Percentiles rank a stretch among this genome's conserved stretches.
phyloP scores from a whole-genome alignment of 2,113 vertebrate genomes.

The Pomatostomus ruficeps region DNA sequence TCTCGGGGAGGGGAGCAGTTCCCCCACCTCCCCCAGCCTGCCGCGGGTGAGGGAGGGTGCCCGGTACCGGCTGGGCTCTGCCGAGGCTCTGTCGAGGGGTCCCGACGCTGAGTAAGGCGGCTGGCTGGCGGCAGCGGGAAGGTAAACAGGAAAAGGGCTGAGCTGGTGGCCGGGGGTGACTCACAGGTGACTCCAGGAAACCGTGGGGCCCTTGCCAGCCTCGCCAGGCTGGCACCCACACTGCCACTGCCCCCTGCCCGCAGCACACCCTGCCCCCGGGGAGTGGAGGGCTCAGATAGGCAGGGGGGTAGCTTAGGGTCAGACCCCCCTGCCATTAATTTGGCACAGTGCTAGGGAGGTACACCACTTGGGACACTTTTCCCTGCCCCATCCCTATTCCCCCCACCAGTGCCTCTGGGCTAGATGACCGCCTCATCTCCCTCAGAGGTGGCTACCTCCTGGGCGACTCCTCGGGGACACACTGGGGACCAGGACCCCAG shows the following conservation, averaged over 20 bases:
- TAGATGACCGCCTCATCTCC: neutral
- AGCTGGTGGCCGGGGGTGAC: constrained; percentile 49
- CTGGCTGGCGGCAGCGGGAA: constrained; percentile 2
- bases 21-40: no score
- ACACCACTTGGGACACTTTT: neutral
- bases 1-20: neutral
- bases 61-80: neutral
- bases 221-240: neutral
- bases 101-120: neutral
- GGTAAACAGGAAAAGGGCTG: constrained; percentile 66
- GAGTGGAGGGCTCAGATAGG: neutral
- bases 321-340: fast-evolving
- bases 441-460: neutral
- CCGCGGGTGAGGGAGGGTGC: neutral
- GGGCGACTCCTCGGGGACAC: neutral
- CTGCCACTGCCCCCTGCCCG: neutral
- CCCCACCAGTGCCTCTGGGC: neutral
- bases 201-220: neutral
- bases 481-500: neutral
- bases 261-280: neutral
- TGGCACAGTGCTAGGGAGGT: neutral
- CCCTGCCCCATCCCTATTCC: neutral
- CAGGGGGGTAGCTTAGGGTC: neutral
- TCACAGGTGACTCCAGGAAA: constrained; percentile 64
- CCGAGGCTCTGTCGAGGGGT: neutral